Evolutionary conservation across 2,797 vertebrate species (phyloP).

Genomic region (Mico argentatus): DNA sequence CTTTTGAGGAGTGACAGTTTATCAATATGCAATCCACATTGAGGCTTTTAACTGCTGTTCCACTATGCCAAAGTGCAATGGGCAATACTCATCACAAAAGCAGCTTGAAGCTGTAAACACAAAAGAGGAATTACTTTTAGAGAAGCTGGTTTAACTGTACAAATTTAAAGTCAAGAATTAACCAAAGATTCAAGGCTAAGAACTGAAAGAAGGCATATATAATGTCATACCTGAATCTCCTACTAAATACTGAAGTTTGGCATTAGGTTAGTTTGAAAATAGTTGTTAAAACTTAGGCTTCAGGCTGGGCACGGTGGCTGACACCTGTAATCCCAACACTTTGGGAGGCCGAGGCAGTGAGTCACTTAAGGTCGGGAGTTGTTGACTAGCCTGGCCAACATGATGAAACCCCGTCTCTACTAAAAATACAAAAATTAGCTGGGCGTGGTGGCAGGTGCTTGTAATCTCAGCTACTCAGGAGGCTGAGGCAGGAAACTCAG

Average conservation of each 20-base stretch:
- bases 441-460: too few species aligned
- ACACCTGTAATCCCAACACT: too few species aligned
- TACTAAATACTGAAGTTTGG: background rate
- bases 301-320: background rate
- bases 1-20: background rate
- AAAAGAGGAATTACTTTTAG: background rate
- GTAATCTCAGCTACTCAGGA: too few species aligned
- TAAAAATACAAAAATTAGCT: too few species aligned
- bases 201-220: background rate
- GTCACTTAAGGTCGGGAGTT: too few species aligned
- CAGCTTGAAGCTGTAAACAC: background rate
- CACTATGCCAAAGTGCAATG: background rate
- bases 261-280: background rate
- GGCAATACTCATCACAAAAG: conserved; percentile 11
- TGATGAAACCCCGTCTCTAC: too few species aligned
- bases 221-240: background rate
- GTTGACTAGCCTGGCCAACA: too few species aligned
- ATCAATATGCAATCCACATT: conserved; percentile 4
- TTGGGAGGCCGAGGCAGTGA: too few species aligned
- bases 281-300: background rate
- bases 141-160: background rate
- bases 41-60: background rate
- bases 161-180: conserved; percentile 29
- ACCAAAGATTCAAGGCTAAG: conserved; percentile 12
- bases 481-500: background rate